A percentile compares a stretch with the other conserved stretches of the same genome.
These are phyloP conservation scores for Onthophagus sagittarius DNA, from an alignment of 2,888 invertebrate species.

Conservation along the genomic window DNA sequence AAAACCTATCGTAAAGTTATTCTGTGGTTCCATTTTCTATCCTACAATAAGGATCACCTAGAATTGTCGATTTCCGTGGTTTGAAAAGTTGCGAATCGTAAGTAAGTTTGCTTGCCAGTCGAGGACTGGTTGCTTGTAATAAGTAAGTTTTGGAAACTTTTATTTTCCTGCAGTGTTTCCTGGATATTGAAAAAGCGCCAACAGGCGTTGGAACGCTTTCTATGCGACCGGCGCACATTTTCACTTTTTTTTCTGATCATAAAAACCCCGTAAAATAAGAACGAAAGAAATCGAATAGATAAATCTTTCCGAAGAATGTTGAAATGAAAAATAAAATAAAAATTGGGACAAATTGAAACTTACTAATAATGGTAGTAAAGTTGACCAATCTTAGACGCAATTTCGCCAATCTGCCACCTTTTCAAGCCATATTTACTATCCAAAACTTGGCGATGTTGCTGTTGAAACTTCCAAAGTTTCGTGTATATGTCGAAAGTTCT, in stretches of 20 bases:
- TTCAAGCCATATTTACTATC: slow-evolving; percentile 93
- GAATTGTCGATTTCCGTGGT: background rate
- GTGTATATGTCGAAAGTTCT: slow-evolving; percentile 97
- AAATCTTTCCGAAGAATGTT: too few species aligned
- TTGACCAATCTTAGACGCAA: slow-evolving; percentile 97
- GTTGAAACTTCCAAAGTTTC: slow-evolving; percentile 97
- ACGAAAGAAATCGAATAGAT: too few species aligned
- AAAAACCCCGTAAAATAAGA: too few species aligned
- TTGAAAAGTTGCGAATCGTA: background rate
- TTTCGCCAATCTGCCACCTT: slow-evolving; percentile 97
- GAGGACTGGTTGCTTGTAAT: background rate
- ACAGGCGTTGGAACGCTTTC: background rate
- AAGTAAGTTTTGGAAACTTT: background rate
- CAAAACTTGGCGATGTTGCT: slow-evolving; percentile 87
- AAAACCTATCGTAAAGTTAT: too few species aligned
- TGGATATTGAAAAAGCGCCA: background rate
- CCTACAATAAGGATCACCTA: background rate
- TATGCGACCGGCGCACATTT: background rate
- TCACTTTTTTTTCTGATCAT: background rate
- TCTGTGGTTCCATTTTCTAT: too few species aligned
- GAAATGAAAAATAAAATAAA: background rate
- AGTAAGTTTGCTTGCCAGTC: background rate
- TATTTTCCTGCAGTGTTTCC: background rate
- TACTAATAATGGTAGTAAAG: slow-evolving; percentile 98
- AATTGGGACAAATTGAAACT: slow-evolving; percentile 47